Percentiles rank a stretch among this genome's conserved stretches.
phyloP scores from a whole-genome alignment of 2,113 vertebrate species.

The Ochotona curzoniae region DNA sequence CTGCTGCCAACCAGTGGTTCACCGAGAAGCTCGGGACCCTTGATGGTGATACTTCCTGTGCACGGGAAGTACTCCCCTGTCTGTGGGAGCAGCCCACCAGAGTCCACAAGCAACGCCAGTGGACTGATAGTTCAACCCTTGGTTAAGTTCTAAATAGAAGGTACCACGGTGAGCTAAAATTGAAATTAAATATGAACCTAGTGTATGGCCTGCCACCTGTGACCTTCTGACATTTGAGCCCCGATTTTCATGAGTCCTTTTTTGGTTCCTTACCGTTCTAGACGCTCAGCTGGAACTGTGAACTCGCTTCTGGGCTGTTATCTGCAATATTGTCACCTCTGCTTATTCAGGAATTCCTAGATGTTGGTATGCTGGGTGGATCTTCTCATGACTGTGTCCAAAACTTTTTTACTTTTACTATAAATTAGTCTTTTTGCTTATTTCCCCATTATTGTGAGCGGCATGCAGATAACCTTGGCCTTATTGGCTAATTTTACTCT shows the following conservation, averaged over 20 bases:
- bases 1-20: neutral
- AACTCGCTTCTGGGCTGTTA: neutral
- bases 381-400: neutral
- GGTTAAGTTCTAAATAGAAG: too few species aligned
- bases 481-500: neutral
- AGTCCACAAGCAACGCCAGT: too few species aligned
- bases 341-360: neutral
- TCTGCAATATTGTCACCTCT: neutral
- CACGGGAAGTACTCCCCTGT: neutral
- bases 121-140: too few species aligned
- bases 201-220: neutral
- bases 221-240: neutral
- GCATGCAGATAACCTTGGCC: neutral
- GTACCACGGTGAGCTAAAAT: too few species aligned
- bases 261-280: neutral
- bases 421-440: too few species aligned
- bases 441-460: neutral
- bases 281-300: neutral
- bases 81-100: neutral
- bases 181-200: too few species aligned
- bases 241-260: neutral
- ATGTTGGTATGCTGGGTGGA: neutral
- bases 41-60: neutral
- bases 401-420: neutral
- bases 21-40: neutral